phyloP scores from a whole-genome alignment of 2,888 invertebrate species.

The Eumacrocentrus americanus region DNA sequence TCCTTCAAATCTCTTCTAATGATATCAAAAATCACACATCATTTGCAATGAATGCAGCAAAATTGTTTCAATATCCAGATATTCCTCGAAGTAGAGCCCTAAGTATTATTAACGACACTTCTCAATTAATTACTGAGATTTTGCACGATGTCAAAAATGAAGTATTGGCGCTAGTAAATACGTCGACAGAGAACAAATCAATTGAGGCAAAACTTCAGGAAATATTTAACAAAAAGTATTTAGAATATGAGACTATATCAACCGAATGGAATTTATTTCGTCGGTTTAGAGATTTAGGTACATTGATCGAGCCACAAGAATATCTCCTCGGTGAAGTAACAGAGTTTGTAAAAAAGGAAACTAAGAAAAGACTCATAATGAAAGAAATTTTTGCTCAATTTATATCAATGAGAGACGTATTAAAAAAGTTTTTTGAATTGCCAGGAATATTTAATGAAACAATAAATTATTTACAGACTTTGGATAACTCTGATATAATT shows the following conservation, averaged over 20 bases:
- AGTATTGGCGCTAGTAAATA: not conserved
- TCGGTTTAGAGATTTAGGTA: conserved; percentile 21
- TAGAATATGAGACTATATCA: conserved; percentile 10
- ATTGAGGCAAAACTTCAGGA: not conserved
- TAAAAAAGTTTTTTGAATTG: conserved; percentile 32
- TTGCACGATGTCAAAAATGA: not conserved
- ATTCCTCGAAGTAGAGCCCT: conserved; percentile 1
- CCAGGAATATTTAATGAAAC: conserved; percentile 4
- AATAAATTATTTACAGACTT: not conserved
- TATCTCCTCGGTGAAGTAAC: no score
- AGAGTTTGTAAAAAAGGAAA: no score
- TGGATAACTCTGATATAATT: not conserved
- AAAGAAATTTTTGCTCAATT: no score
- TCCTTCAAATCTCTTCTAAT: not conserved
- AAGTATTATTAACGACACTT: conserved; percentile 3
- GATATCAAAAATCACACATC: conserved; percentile 2
- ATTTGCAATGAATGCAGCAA: not conserved
- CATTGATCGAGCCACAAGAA: conserved; percentile 25
- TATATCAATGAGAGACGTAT: no score
- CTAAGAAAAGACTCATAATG: no score
- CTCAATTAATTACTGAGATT: not conserved
- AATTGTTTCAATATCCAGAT: conserved; percentile 7
- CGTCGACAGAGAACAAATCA: not conserved
- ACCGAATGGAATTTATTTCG: conserved; percentile 32
- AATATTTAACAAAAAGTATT: conserved; percentile 12